Conservation (phyloP, 2,888 invertebrate species). For the Pherbina coryleti region DNA sequence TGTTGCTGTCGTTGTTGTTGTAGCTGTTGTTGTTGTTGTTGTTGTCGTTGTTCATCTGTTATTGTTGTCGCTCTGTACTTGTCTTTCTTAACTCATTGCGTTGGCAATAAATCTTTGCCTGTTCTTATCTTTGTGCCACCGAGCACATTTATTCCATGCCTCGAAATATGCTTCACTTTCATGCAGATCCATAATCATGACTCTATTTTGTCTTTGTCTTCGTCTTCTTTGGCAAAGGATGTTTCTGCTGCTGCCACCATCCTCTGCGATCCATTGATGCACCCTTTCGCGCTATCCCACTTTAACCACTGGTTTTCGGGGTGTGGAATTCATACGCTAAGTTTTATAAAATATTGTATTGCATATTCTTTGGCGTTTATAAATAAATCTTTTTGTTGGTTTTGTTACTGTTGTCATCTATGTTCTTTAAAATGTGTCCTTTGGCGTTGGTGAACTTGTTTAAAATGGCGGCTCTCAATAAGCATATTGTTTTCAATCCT, state of each 20-base stretch:
- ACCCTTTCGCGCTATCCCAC: not conserved
- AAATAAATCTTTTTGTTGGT: constrained; percentile 7
- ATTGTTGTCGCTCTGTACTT: constrained; percentile 56
- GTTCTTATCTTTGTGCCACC: constrained; percentile 56
- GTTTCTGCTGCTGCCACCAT: not conserved
- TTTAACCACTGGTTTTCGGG: not conserved
- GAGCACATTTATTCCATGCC: constrained; percentile 47
- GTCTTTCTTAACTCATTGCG: constrained; percentile 68
- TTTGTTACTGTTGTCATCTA: not conserved
- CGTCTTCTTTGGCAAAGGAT: constrained; percentile 6
- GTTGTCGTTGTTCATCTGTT: constrained; percentile 20
- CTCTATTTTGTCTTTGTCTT: not conserved
- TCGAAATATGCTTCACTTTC: constrained; percentile 19
- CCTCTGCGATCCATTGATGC: not conserved
- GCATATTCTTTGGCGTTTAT: constrained; percentile 23
- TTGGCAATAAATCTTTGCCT: constrained; percentile 66
- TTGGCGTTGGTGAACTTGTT: not conserved
- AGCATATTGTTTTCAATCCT: no score
- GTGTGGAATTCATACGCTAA: not conserved
- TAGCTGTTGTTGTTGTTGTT: constrained; percentile 45
- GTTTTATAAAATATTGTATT: constrained; percentile 23
- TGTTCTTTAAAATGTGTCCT: not conserved
- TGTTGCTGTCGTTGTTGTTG: constrained; percentile 44
- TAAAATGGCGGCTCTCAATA: not conserved
- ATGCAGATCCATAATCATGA: constrained; percentile 11